phyloP scores from a whole-genome alignment of 2,797 vertebrate species.

The Alauda arvensis region DNA sequence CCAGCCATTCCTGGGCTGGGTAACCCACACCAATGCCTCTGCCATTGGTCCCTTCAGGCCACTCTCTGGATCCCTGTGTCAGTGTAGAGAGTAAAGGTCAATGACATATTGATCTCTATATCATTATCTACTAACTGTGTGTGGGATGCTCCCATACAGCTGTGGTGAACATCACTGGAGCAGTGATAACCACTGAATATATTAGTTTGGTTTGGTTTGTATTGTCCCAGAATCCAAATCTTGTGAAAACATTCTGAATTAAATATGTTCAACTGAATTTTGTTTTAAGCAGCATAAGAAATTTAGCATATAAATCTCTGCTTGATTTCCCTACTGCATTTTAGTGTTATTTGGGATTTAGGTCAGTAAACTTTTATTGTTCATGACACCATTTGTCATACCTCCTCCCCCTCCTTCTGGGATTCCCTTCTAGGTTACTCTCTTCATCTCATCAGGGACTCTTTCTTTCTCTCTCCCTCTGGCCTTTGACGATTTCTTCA shows the following conservation, averaged over 20 bases:
- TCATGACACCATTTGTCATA: background rate
- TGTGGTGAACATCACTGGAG: background rate
- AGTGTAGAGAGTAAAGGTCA: background rate
- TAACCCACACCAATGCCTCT: background rate
- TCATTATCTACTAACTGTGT: background rate
- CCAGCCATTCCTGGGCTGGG: background rate
- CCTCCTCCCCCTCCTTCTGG: background rate
- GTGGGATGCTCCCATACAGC: background rate
- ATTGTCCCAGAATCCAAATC: background rate
- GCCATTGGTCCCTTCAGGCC: background rate
- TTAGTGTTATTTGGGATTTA: background rate
- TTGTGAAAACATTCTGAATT: background rate
- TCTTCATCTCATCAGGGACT: background rate
- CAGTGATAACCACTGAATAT: background rate
- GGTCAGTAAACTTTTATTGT: background rate
- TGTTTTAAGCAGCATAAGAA: background rate
- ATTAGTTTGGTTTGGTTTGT: background rate
- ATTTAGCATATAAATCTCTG: background rate
- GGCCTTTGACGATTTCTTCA: background rate
- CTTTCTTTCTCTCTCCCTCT: background rate
- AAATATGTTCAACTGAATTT: background rate
- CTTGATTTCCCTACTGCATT: background rate
- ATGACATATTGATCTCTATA: background rate
- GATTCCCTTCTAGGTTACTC: background rate
- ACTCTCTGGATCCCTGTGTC: background rate